These are phyloP conservation scores for Hirtodrosophila cameraria DNA, from an alignment of 2,888 invertebrate species.

Conservation along the genomic window DNA sequence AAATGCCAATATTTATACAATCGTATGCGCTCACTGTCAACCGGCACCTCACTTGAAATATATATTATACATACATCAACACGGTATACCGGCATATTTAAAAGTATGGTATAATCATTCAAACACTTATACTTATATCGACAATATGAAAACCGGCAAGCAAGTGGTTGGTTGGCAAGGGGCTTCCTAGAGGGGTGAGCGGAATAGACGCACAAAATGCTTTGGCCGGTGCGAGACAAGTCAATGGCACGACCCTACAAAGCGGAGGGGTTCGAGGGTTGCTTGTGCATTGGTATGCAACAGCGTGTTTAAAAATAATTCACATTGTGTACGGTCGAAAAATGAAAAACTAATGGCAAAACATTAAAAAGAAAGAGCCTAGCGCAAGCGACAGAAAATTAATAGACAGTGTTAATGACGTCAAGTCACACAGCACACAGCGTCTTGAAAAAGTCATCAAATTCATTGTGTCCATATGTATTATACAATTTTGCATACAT, in stretches of 20 bases:
- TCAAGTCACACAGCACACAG: slow-evolving; percentile 2
- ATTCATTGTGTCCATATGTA: background rate
- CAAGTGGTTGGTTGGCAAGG: slow-evolving; percentile 1
- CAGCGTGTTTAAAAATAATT: slow-evolving; percentile 25
- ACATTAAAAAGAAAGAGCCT: background rate
- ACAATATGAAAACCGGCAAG: slow-evolving; percentile 28
- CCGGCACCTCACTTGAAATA: background rate
- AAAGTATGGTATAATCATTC: slow-evolving; percentile 2
- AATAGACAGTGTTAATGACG: slow-evolving; percentile 25
- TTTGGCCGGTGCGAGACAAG: background rate
- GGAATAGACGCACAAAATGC: background rate
- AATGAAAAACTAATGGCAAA: slow-evolving; percentile 14
- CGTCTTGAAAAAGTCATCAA: background rate
- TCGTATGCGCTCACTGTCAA: background rate
- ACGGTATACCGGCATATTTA: background rate
- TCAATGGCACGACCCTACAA: slow-evolving; percentile 4
- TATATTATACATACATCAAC: background rate
- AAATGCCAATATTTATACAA: background rate
- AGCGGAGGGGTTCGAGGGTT: slow-evolving; percentile 5
- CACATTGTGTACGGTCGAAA: background rate
- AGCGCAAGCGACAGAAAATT: background rate
- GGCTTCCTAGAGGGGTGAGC: background rate
- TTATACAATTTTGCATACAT: background rate
- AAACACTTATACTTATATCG: slow-evolving; percentile 1
- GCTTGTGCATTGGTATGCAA: slow-evolving; percentile 15